Evolutionary conservation across 2,113 vertebrate genomes (phyloP).

Genomic region (Colossoma macropomum): DNA sequence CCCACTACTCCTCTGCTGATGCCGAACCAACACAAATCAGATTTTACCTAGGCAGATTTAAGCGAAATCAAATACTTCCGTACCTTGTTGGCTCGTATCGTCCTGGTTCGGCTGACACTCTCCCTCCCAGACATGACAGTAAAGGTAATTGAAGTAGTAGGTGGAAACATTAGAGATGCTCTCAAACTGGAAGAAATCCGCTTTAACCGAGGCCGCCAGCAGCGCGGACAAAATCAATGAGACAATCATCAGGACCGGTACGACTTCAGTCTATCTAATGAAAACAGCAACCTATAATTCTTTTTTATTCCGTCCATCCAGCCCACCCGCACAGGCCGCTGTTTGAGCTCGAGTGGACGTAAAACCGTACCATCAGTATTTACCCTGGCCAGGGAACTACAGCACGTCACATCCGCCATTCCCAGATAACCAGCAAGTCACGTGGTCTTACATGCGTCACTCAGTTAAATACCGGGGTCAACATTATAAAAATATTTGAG

Average conservation of each 20-base stretch:
- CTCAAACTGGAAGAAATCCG: slow-evolving; percentile 75
- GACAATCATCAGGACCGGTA: slow-evolving; percentile 63
- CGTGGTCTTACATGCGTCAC: too few species aligned
- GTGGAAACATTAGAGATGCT: slow-evolving; percentile 79
- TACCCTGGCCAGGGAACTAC: not conserved
- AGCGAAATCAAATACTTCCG: too few species aligned
- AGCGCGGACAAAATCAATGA: slow-evolving; percentile 62
- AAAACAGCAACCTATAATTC: not conserved
- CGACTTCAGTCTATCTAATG: not conserved
- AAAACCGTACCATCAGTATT: not conserved
- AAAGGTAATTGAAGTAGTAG: slow-evolving; percentile 83
- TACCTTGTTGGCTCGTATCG: slow-evolving; percentile 79
- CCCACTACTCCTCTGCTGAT: too few species aligned
- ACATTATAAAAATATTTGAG: too few species aligned
- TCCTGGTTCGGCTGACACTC: slow-evolving; percentile 81
- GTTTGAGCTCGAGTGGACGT: not conserved
- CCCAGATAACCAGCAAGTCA: not conserved
- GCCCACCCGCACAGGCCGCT: not conserved
- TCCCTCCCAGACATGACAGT: slow-evolving; percentile 82
- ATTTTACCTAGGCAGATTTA: too few species aligned
- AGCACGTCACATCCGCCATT: not conserved
- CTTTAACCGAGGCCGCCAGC: slow-evolving; percentile 65
- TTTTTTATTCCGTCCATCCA: slow-evolving; percentile 18
- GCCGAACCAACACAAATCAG: too few species aligned
- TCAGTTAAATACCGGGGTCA: too few species aligned